phyloP scores from a whole-genome alignment of 2,113 vertebrate species.

The Mastomys coucha region DNA sequence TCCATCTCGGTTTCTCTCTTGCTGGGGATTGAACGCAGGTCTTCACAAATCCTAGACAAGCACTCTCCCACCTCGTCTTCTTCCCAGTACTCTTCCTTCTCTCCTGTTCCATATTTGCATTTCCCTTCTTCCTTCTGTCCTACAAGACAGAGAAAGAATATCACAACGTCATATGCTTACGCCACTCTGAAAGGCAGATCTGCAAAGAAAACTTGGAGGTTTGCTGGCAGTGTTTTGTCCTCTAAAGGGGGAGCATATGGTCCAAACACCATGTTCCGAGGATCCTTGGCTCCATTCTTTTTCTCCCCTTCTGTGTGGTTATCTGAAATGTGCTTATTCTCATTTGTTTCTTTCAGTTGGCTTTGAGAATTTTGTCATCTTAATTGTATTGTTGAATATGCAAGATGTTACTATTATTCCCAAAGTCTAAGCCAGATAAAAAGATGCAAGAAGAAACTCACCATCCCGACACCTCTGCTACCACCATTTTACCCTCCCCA shows the following conservation, averaged over 20 bases:
- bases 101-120: not conserved
- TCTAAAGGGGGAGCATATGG: not conserved
- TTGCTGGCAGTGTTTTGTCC: not conserved
- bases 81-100: not conserved
- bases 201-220: not conserved
- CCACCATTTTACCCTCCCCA: no score
- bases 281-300: not conserved
- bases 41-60: not conserved
- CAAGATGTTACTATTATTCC: not conserved
- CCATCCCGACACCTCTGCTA: fast-evolving
- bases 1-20: not conserved
- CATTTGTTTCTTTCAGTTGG: not conserved
- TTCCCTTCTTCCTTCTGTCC: not conserved
- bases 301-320: not conserved
- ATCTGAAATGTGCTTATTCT: not conserved
- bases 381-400: not conserved
- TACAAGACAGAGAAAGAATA: not conserved
- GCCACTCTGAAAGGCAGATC: not conserved
- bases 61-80: not conserved
- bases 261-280: not conserved
- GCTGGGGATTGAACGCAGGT: not conserved
- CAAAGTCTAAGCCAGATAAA: not conserved
- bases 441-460: not conserved
- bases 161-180: not conserved
- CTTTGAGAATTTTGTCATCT: not conserved